phyloP scores from a whole-genome alignment of 1,140 invertebrate genomes.

The Phortica variegata region DNA sequence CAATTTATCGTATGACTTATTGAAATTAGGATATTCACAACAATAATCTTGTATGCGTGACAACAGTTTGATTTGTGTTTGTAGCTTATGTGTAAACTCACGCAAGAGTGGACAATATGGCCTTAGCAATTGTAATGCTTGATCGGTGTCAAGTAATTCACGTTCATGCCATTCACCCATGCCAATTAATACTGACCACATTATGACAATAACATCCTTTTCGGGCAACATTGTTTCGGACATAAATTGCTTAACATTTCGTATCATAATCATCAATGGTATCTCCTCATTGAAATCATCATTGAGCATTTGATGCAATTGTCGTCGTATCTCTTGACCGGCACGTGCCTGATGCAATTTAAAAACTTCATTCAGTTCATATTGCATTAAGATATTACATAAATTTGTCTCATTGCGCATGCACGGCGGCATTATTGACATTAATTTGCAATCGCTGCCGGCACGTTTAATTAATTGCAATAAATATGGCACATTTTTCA shows the following conservation, averaged over 20 bases:
- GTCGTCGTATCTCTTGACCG: neutral
- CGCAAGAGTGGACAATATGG: slow-evolving; percentile 12
- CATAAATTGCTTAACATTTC: slow-evolving; percentile 14
- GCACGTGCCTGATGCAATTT: slow-evolving; percentile 4
- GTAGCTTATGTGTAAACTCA: slow-evolving; percentile 11
- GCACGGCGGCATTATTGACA: slow-evolving; percentile 15
- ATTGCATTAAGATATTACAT: slow-evolving; percentile 10
- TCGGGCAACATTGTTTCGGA: slow-evolving; percentile 13
- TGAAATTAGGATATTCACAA: slow-evolving; percentile 7
- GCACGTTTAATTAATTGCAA: slow-evolving; percentile 5
- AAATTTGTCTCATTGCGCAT: slow-evolving; percentile 15
- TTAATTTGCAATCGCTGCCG: slow-evolving; percentile 6
- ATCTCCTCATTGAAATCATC: slow-evolving; percentile 11
- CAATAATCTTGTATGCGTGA: slow-evolving; percentile 14
- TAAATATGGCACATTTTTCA: slow-evolving; percentile 1
- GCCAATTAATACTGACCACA: slow-evolving; percentile 1
- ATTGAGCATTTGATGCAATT: slow-evolving; percentile 1
- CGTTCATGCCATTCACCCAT: neutral
- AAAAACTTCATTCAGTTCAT: slow-evolving; percentile 8
- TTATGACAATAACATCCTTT: slow-evolving; percentile 10
- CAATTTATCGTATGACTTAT: slow-evolving; percentile 10
- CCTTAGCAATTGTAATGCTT: slow-evolving; percentile 3
- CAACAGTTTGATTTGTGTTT: slow-evolving; percentile 10
- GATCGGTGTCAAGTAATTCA: neutral
- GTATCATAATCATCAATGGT: slow-evolving; percentile 3